Evolutionary conservation across 2,113 vertebrate genomes (phyloP), one percentile per base, ranked within the genome.

Genomic region (Camelus bactrianus): DNA sequence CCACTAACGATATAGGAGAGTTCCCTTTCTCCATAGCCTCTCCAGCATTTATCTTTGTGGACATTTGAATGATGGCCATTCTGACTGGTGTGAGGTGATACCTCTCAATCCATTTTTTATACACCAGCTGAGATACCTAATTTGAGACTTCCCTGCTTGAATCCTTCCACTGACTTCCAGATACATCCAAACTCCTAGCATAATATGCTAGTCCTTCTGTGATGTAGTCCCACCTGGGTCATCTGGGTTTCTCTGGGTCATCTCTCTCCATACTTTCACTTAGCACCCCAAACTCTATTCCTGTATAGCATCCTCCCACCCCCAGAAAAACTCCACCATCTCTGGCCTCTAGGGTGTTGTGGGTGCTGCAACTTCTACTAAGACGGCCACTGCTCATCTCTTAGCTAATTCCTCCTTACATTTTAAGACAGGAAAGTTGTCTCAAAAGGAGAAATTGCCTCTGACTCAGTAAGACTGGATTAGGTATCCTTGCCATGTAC

Each of bases 391-490:
- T 69, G 56, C 5, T 93, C 19, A 85, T 38, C 19, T 26, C 56
- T 81, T 70, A 79, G 80, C 28, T 84, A 72, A 91, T 67, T 54
- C 67, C 30, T 87, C 32, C 8, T 81, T 24, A 28, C 58, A 77
- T 67, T 88, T 94, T 77, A 94, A 88, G 77, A 75, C 32, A 94
- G 48, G 28, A 80, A 94, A 91, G 30, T 88, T 84, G 52, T 20
- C 42, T 32, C 73, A 85, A 76, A 96, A 35, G 58, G 35, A 50
- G 67, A 87, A 92, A 67, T 20, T 83, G 32, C 38, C n/a, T 84
- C 64, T 54, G 35, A 88, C 42, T 96, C 35, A 30, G 12, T 54
- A 62, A 83, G 17, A 91, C 5, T 93, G 17, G 65, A 91, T 69
- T 89, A 62, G 24, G 28, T 60, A 83, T 22, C 13, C 46, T 73